Evolutionary conservation across 2,888 invertebrate species (phyloP), one percentile per base, ranked within the genome.

Genomic region (Acrocyrtus sp.): DNA sequence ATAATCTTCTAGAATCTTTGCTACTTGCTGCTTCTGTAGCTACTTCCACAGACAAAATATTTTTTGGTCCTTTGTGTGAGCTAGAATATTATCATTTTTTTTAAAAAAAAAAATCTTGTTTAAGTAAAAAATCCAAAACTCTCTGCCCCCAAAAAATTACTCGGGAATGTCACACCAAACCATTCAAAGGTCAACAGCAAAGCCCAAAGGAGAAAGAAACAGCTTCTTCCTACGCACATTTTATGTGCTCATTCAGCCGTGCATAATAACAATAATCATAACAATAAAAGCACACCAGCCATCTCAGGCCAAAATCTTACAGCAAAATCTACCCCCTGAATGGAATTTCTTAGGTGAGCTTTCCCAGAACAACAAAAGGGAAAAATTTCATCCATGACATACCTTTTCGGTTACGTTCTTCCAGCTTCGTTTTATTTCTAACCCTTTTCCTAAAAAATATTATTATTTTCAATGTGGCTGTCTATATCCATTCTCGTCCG

Each of bases 211-310:
- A 39, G 39, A 39, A 39, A 39, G 39, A 39, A 21, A 48, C 45
- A 50, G 29, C 63, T 63, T 19, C 69, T 61, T 61, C 69, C 69
- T 69, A 69, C 69, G 69, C 69, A 69, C 69, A 69, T 61, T 61
- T 66, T 61, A 61, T 53, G 48, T 54, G 54, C 56, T 60, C 69
- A 69, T 69, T 69, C 29, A 69, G 60, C 60, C 69, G 69, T 69
- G 69, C 69, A 69, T 69, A 69, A 69, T 69, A 69, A 69, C 69
- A 61, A 69, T 69, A 69, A 69, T 69, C 69, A 48, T 69, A 69
- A 69, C 69, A 69, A 69, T 69, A 69, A 69, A 69, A 69, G 60
- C 60, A 69, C 69, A 61, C 60, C 61, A 63, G 61, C 61, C 47
- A 69, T 53, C 60, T 58, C 60, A 60, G 58, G 41, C 50, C 34